Evolutionary conservation across 2,888 invertebrate species (phyloP).

Genomic region (Liopterus haemorrhoidalis): DNA sequence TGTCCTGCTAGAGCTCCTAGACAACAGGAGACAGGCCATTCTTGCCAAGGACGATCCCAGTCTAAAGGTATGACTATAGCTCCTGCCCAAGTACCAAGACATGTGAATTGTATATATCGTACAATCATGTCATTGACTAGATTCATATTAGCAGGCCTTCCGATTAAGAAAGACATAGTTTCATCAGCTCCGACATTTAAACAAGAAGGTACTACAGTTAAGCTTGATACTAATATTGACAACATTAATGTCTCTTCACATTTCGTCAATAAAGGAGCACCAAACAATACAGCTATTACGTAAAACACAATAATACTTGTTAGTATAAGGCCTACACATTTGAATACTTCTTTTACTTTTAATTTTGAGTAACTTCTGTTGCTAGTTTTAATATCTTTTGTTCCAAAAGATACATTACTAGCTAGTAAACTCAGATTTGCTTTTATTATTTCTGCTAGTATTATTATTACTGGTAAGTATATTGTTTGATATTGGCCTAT

Average conservation of each 20-base stretch:
- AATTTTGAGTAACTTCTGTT: conserved; percentile 44
- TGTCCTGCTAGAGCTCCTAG: conserved; percentile 62
- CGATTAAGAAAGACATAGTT: conserved; percentile 52
- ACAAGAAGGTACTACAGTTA: conserved; percentile 59
- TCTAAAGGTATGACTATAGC: conserved; percentile 82
- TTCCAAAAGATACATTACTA: conserved; percentile 30
- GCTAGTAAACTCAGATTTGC: conserved; percentile 39
- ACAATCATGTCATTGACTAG: conserved; percentile 54
- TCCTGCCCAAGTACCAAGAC: conserved; percentile 78
- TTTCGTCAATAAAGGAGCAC: conserved; percentile 58
- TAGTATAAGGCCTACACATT: conserved; percentile 47
- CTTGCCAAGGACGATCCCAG: conserved; percentile 88
- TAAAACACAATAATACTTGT: conserved; percentile 53
- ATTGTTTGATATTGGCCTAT: conserved; percentile 52
- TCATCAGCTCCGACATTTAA: conserved; percentile 56
- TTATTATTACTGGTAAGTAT: conserved; percentile 41
- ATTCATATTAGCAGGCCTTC: conserved; percentile 49
- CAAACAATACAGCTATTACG: conserved; percentile 58
- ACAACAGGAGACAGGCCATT: conserved; percentile 68
- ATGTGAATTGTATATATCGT: conserved; percentile 52
- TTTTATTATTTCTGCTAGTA: conserved; percentile 53
- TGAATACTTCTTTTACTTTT: conserved; percentile 49
- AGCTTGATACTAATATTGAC: conserved; percentile 53
- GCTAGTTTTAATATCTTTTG: conserved; percentile 25
- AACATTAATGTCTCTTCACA: conserved; percentile 65